Conservation (phyloP, 2,113 vertebrate genomes). For the Eleginops maclovinus region DNA sequence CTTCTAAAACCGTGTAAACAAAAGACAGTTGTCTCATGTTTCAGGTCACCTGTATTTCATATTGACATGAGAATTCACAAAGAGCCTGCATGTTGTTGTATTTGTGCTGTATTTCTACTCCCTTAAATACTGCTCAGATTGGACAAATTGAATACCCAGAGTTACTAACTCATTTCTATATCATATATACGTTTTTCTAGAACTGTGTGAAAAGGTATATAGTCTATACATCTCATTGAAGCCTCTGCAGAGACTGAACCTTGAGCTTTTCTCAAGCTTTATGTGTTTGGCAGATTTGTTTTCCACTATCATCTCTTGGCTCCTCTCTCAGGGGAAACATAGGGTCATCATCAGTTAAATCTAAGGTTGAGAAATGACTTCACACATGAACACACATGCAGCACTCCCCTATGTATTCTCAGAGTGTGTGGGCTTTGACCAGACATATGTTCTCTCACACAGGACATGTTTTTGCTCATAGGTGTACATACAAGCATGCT, state of each 20-base stretch:
- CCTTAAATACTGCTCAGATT: not conserved
- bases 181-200: too few species aligned
- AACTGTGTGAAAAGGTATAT: too few species aligned
- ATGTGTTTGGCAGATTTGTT: not conserved
- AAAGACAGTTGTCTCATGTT: conserved; percentile 35
- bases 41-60: not conserved
- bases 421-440: conserved; percentile 28
- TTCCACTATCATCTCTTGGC: not conserved
- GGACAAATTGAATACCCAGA: not conserved
- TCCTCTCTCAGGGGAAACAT: not conserved
- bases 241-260: not conserved
- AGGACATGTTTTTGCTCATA: conserved; percentile 18
- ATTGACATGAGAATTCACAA: not conserved
- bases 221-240: too few species aligned
- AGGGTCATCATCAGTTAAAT: conserved; percentile 18
- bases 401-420: conserved; percentile 16
- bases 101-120: too few species aligned
- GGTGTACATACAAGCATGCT: not conserved
- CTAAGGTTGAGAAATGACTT: conserved; percentile 22
- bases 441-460: conserved; percentile 10
- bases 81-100: not conserved
- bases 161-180: too few species aligned
- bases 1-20: conserved; percentile 26
- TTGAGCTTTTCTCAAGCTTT: not conserved
- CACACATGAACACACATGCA: conserved; percentile 8